phyloP scores from a whole-genome alignment of 1,140 invertebrate species.

The Apis florea region DNA sequence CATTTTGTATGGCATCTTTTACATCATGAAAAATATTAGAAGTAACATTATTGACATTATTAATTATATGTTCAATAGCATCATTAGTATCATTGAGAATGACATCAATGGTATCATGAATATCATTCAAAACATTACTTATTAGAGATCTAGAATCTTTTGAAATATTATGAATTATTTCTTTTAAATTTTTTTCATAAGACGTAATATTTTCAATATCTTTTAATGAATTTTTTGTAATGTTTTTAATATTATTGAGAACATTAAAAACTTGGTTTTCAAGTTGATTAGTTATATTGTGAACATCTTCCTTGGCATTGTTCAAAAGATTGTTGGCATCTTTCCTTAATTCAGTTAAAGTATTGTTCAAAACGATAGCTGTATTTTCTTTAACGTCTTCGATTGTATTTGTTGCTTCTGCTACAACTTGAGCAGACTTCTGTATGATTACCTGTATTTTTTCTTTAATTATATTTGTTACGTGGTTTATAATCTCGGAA shows the following conservation, averaged over 20 bases:
- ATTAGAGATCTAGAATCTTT: background rate
- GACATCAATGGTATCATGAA: background rate
- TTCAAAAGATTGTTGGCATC: background rate
- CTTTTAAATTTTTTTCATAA: rapidly evolving
- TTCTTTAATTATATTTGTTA: background rate
- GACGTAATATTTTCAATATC: background rate
- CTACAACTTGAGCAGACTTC: background rate
- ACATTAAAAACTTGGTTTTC: background rate
- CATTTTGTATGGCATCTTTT: background rate
- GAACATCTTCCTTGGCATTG: rapidly evolving
- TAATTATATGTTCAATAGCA: background rate
- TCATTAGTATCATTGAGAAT: background rate
- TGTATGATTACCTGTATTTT: background rate
- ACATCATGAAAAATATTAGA: background rate
- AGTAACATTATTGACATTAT: background rate
- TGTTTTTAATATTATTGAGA: background rate
- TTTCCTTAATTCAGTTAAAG: background rate
- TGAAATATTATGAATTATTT: background rate
- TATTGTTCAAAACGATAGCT: background rate
- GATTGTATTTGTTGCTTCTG: background rate
- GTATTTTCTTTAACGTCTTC: background rate
- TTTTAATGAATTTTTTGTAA: background rate
- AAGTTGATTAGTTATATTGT: background rate
- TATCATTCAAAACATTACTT: no score
- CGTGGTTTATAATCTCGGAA: background rate